Evolutionary conservation across 2,888 invertebrate species (phyloP).

Genomic region (Thymelicus lineola): DNA sequence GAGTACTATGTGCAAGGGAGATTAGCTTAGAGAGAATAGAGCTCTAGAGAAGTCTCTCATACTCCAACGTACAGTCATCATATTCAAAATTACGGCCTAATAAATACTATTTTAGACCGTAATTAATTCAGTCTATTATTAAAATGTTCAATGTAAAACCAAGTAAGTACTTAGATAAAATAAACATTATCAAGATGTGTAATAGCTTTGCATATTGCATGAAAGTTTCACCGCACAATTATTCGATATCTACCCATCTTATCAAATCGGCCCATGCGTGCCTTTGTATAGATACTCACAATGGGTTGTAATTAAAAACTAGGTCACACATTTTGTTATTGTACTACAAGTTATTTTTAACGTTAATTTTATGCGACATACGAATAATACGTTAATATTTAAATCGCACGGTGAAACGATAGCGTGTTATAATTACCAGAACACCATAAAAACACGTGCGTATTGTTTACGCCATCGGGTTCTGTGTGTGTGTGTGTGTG

Average conservation of each 20-base stretch:
- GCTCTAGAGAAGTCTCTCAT: too few relatives aligned
- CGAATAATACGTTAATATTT: slow-evolving; percentile 33
- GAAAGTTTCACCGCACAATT: slow-evolving; percentile 4
- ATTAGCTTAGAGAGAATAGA: too few relatives aligned
- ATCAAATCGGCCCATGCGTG: neutral
- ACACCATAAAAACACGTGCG: slow-evolving; percentile 11
- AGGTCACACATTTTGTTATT: slow-evolving; percentile 22
- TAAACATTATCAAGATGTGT: neutral
- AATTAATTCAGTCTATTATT: too few relatives aligned
- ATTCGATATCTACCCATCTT: slow-evolving; percentile 2
- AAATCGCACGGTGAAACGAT: slow-evolving; percentile 34
- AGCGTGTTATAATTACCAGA: slow-evolving; percentile 30
- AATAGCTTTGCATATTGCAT: neutral
- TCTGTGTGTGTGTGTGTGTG: neutral
- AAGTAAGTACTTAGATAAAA: too few relatives aligned
- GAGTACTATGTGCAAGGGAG: too few relatives aligned
- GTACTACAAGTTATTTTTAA: slow-evolving; percentile 10
- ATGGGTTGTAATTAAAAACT: slow-evolving; percentile 25
- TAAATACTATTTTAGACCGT: too few relatives aligned
- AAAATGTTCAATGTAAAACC: too few relatives aligned
- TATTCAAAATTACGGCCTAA: too few relatives aligned
- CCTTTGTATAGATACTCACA: slow-evolving; percentile 8
- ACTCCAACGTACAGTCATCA: too few relatives aligned
- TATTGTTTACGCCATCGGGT: slow-evolving; percentile 32
- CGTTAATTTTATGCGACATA: too few relatives aligned